Conservation (phyloP, 2,888 invertebrate genomes). For the Acronicta leporina region DNA sequence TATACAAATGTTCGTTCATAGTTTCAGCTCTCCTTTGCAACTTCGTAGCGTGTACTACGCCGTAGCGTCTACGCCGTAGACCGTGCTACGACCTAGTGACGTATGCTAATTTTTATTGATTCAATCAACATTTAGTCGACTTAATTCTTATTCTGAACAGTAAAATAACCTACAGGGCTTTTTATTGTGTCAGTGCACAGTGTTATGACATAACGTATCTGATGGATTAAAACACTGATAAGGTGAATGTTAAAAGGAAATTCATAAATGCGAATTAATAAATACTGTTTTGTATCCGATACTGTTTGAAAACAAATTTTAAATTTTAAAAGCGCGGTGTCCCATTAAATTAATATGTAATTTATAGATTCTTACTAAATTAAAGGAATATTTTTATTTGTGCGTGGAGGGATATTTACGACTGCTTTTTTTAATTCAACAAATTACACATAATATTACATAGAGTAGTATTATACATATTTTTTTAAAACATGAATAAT, state of each 20-base stretch:
- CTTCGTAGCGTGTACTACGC: constrained; percentile 44
- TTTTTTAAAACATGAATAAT: no score
- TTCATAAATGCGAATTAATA: constrained; percentile 21
- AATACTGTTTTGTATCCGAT: no score
- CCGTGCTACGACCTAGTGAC: constrained; percentile 46
- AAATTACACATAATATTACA: no score
- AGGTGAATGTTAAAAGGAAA: constrained; percentile 34
- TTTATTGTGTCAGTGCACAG: constrained; percentile 48
- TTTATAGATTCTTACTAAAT: no score
- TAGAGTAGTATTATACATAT: no score
- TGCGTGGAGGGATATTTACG: no score
- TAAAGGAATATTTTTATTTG: no score
- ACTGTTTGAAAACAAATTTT: no score
- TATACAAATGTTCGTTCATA: constrained; percentile 75
- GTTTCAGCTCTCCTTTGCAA: constrained; percentile 48
- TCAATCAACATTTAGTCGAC: constrained; percentile 40
- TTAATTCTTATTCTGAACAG: constrained; percentile 48
- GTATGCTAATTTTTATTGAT: constrained; percentile 50
- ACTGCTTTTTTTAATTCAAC: no score
- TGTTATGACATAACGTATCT: constrained; percentile 46
- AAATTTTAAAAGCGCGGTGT: no score
- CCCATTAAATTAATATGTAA: no score
- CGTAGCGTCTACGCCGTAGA: constrained; percentile 47
- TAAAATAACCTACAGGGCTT: constrained; percentile 29
- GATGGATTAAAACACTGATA: constrained; percentile 44